A percentile compares a stretch with the other conserved stretches of the same genome.
Evolutionary conservation across 2,888 invertebrate species (phyloP).

Genomic region (Polydrusus pterygomalis): DNA sequence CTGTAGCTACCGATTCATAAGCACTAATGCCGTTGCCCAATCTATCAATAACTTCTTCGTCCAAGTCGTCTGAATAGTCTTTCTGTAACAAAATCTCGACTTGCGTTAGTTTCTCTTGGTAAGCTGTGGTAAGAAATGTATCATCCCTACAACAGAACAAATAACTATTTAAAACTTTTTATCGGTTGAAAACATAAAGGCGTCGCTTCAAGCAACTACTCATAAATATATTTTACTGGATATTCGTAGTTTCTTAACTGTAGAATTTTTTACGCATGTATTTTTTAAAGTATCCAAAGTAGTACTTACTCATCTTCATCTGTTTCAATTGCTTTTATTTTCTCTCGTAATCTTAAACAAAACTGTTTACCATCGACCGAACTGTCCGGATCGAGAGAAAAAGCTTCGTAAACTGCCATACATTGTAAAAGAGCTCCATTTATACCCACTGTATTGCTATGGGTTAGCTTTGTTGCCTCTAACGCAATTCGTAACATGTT

Average conservation of each 20-base stretch:
- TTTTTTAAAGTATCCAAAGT: constrained; percentile 1
- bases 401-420: constrained; percentile 76
- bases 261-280: no score
- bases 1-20: constrained; percentile 82
- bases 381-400: constrained; percentile 70
- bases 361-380: constrained; percentile 73
- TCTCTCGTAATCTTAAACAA: constrained; percentile 73
- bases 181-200: no score
- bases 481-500: constrained; percentile 73
- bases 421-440: constrained; percentile 77
- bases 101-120: constrained; percentile 74
- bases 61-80: constrained; percentile 68
- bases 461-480: constrained; percentile 77
- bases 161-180: no score
- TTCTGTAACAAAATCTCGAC: constrained; percentile 74
- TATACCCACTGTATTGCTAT: constrained; percentile 75
- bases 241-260: no score
- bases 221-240: no score
- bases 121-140: constrained; percentile 67
- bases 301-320: constrained; percentile 68
- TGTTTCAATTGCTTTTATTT: constrained; percentile 74
- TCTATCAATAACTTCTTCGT: constrained; percentile 73
- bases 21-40: constrained; percentile 79
- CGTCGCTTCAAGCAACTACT: no score
- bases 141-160: constrained; percentile 22